Evolutionary conservation across 2,797 vertebrate genomes (phyloP), one percentile per base, ranked within the genome.

Genomic region (Gastrophryne carolinensis): DNA sequence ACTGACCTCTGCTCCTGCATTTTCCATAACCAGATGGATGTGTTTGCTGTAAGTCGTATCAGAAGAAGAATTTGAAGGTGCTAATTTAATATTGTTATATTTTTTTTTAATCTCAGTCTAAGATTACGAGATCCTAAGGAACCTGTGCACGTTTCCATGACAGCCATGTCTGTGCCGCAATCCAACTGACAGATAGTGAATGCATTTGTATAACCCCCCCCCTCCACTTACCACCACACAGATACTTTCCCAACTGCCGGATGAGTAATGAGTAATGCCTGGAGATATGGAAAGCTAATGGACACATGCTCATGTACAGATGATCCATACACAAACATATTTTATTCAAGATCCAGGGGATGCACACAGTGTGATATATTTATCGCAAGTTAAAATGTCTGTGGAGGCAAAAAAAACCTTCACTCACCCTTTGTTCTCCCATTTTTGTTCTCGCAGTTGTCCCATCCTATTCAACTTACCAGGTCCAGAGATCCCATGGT

Each of bases 81-180:
- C 57, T 69, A 56, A 69, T 69, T 69, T 69, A 69, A 69, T 56
- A 68, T n/a, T 53, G 65, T 8, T 41, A 56, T 56, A 35, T 29
- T 68, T 68, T 56, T 41, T 41, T 30, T 9, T 15, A 11, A 2
- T 21, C 52, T 57, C 52, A 69, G n/a, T n/a, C n/a, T n/a, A n/a
- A n/a, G n/a, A n/a, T 69, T 69, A 69, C n/a, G 57, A 54, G 66
- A 56, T 56, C 10, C 41, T 69, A 56, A 56, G 11, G 35, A 69
- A 56, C 23, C 35, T 21, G 52, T 5, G n/a, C 35, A 69, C 26
- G 66, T 69, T 69, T 69, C 66, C 66, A 69, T 69, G 66, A 69
- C 66, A 69, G 66, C 66, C 24, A 41, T 69, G 66, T 69, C 52
- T 56, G 35, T 44, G 7, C 66, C n/a, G 52, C 50, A 57, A 57